Evolutionary conservation across 2,888 invertebrate species (phyloP), one percentile per base, ranked within the genome.

Genomic region (Drosophila macrospina): DNA sequence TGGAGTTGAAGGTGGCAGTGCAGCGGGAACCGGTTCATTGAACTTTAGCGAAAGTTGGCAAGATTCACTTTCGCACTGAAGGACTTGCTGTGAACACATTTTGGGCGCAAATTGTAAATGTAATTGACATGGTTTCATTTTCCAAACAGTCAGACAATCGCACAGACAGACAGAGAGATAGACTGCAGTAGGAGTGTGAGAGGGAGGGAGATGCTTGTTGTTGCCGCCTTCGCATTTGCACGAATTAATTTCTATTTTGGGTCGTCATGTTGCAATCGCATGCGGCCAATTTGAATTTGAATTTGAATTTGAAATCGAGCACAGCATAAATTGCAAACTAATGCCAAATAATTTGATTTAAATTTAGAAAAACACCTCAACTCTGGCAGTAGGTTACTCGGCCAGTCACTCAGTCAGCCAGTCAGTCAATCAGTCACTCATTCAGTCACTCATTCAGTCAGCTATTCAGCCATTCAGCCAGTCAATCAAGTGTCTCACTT

Each of bases 51-150:
- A 39, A 55, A 47, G 48, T 54, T 60, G 30, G 45, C 48, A 63
- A 64, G 69, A 83, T 68, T 75, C 74, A 70, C 67, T 73, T 70
- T 69, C 55, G 52, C 36, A 60, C 48, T 48, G 70, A 74, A 75
- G 69, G 65, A 74, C 59, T 37, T 52, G 15, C 28, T 30, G 50
- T 26, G 45, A 45, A 55, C 37, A 42, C 11, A 20, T 44, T 57
- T 44, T 52, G 72, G 71, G 69, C 66, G 77, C 69, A 52, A 85
- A 80, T 80, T 80, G 72, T 50, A 74, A 83, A 76, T 78, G 78
- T 77, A 86, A 84, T 82, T 89, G 90, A 89, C 90, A 89, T 89
- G 87, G 81, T 88, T 89, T 89, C 76, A 26, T 84, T 84, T 82
- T 54, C 37, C 44, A 60, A 64, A 42, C 30, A 11, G 30, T 57